phyloP scores from a whole-genome alignment of 2,888 invertebrate species.

The Phengaris arion region DNA sequence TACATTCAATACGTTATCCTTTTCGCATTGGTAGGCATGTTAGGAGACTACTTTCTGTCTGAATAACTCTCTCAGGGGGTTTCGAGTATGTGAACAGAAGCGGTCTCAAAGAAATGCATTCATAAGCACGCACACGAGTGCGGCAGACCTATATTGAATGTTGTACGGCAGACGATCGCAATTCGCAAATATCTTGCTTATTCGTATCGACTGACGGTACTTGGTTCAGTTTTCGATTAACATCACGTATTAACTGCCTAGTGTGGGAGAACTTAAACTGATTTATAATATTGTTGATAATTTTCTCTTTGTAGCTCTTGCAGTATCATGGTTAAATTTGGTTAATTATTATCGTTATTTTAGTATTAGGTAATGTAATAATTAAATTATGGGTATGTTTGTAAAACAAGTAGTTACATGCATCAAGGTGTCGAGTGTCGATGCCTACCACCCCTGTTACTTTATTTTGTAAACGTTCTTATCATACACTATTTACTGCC shows the following conservation, averaged over 20 bases:
- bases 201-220: neutral
- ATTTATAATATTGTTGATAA: neutral
- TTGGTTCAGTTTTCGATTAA: neutral
- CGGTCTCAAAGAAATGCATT: slow-evolving; percentile 63
- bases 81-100: slow-evolving; percentile 51
- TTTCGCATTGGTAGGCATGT: slow-evolving; percentile 36
- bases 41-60: slow-evolving; percentile 44
- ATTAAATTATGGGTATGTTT: too few relatives aligned
- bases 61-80: slow-evolving; percentile 47
- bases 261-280: neutral
- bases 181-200: slow-evolving; percentile 17
- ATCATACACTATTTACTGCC: neutral
- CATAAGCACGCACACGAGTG: slow-evolving; percentile 60
- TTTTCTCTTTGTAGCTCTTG: neutral
- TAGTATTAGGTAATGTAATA: too few relatives aligned
- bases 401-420: neutral
- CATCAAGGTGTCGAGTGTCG: neutral
- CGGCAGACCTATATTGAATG: slow-evolving; percentile 41
- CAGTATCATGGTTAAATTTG: neutral
- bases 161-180: slow-evolving; percentile 33
- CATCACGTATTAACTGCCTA: neutral
- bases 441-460: neutral
- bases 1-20: slow-evolving; percentile 37
- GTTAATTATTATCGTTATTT: neutral
- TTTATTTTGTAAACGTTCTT: neutral